phyloP scores from a whole-genome alignment of 2,113 vertebrate species.

The Ptyas mucosa region DNA sequence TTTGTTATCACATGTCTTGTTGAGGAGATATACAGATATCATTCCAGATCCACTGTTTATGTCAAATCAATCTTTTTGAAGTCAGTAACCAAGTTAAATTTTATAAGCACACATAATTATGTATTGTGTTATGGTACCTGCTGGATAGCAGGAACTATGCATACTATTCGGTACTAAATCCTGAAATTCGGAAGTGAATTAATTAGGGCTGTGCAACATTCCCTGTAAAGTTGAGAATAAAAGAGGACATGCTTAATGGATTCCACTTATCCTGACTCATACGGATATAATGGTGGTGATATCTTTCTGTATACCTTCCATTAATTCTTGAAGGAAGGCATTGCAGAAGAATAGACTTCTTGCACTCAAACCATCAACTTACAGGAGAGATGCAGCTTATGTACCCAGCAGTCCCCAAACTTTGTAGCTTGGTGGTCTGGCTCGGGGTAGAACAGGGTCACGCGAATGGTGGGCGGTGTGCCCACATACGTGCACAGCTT shows the following conservation, averaged over 20 bases:
- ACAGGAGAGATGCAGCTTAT: not conserved
- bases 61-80: not conserved
- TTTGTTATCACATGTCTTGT: not conserved
- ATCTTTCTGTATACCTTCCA: not conserved
- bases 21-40: not conserved
- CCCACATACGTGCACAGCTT: no score
- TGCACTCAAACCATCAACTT: not conserved
- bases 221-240: not conserved
- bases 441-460: not conserved
- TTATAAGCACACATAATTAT: not conserved
- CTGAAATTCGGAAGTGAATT: not conserved
- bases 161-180: not conserved
- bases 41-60: not conserved
- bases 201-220: not conserved
- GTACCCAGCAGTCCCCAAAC: not conserved
- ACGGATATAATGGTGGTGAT: not conserved
- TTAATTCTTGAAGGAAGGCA: not conserved
- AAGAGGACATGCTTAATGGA: not conserved
- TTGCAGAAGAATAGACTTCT: not conserved
- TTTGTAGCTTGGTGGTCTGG: not conserved
- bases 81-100: not conserved
- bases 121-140: not conserved
- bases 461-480: no score
- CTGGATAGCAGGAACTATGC: not conserved
- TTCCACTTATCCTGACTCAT: not conserved